Evolutionary conservation across 2,888 invertebrate genomes (phyloP).

Genomic region (Schrankia costaestrigalis): DNA sequence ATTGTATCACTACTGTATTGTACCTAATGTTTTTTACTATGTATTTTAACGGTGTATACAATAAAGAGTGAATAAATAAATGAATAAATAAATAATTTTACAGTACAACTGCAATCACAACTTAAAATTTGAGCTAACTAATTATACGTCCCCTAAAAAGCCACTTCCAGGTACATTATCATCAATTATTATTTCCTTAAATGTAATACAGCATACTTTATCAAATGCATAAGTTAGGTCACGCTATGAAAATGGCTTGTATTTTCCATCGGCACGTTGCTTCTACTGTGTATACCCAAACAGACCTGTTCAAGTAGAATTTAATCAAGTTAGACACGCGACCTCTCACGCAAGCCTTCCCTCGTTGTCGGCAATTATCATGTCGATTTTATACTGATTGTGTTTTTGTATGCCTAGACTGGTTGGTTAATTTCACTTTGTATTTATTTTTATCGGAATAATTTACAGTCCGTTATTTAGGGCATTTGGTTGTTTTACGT

Average conservation of each 20-base stretch:
- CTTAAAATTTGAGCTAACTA: too few species aligned
- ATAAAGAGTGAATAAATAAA: too few species aligned
- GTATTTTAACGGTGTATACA: too few species aligned
- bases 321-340: slow-evolving; percentile 48
- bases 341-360: slow-evolving; percentile 36
- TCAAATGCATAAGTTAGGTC: slow-evolving; percentile 29
- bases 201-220: slow-evolving; percentile 8
- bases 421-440: slow-evolving; percentile 10
- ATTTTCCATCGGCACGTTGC: slow-evolving; percentile 34
- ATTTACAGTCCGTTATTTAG: not conserved
- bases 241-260: slow-evolving; percentile 34
- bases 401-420: slow-evolving; percentile 30
- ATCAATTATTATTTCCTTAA: too few species aligned
- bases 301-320: slow-evolving; percentile 40
- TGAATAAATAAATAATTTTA: too few species aligned
- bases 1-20: too few species aligned
- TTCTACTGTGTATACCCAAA: slow-evolving; percentile 38
- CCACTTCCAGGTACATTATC: too few species aligned
- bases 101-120: too few species aligned
- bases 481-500: too few species aligned
- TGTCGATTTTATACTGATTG: slow-evolving; percentile 39
- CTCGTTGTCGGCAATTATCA: slow-evolving; percentile 41
- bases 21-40: too few species aligned
- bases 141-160: too few species aligned
- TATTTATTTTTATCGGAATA: not conserved